Evolutionary conservation across 2,888 invertebrate species (phyloP).

Genomic region (Coronaproctus castanopsis): DNA sequence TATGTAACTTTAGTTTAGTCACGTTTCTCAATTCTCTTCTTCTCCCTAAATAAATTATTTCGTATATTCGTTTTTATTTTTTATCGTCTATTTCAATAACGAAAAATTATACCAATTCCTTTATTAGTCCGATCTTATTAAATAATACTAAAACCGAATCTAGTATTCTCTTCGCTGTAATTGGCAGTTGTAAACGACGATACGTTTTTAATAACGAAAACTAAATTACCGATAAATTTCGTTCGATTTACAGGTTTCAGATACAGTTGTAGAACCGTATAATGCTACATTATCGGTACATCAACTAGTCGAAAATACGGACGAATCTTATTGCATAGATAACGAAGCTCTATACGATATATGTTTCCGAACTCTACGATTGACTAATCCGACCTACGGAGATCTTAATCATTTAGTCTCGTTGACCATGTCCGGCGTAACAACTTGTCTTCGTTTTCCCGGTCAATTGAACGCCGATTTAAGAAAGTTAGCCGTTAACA

Average conservation of each 20-base stretch:
- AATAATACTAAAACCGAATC: too few relatives aligned
- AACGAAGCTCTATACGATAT: slow-evolving; percentile 44
- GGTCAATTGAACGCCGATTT: slow-evolving; percentile 38
- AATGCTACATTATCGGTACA: slow-evolving; percentile 41
- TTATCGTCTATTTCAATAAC: too few relatives aligned
- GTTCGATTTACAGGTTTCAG: slow-evolving; percentile 34
- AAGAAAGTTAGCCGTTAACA: slow-evolving; percentile 36
- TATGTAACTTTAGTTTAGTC: too few relatives aligned
- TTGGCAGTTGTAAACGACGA: too few relatives aligned
- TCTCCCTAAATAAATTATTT: too few relatives aligned
- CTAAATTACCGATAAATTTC: too few relatives aligned
- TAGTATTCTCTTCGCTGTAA: too few relatives aligned
- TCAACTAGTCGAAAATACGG: slow-evolving; percentile 41
- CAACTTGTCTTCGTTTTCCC: slow-evolving; percentile 39
- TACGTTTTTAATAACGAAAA: too few relatives aligned
- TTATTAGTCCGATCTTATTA: too few relatives aligned
- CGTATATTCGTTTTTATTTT: too few relatives aligned
- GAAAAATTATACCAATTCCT: too few relatives aligned
- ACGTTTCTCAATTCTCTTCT: too few relatives aligned
- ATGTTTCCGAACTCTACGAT: slow-evolving; percentile 40
- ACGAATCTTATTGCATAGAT: slow-evolving; percentile 41
- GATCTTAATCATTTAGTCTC: slow-evolving; percentile 44
- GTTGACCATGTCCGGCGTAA: slow-evolving; percentile 32
- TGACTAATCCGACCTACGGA: slow-evolving; percentile 43
- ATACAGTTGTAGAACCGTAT: slow-evolving; percentile 42